Evolutionary conservation across 2,888 invertebrate genomes (phyloP).

Genomic region (Leptothorax acervorum): DNA sequence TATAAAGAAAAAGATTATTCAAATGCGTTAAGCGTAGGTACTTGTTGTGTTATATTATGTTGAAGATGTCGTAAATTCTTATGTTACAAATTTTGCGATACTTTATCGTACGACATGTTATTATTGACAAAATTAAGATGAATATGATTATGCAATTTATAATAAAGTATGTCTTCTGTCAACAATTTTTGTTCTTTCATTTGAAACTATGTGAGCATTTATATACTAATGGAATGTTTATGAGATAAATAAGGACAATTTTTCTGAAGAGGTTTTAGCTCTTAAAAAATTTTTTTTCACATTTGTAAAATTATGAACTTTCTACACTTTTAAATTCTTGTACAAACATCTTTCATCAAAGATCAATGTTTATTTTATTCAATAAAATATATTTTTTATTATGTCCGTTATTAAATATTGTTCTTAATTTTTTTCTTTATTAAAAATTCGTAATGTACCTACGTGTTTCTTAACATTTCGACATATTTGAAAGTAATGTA

Average conservation of each 20-base stretch:
- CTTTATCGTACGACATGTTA: conserved; percentile 58
- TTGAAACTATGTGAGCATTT: conserved; percentile 8
- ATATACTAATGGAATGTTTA: not conserved
- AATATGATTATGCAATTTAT: conserved; percentile 60
- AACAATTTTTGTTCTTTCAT: conserved; percentile 23
- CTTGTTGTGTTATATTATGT: conserved; percentile 63
- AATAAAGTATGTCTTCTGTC: conserved; percentile 62
- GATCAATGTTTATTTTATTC: not conserved
- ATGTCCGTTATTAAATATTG: not conserved
- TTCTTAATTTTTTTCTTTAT: not conserved
- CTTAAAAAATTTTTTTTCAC: not conserved
- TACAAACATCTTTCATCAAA: not conserved
- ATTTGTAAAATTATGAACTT: not conserved
- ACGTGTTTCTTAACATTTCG: no score
- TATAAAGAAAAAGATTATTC: conserved; percentile 60
- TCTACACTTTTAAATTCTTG: not conserved
- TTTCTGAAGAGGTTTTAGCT: not conserved
- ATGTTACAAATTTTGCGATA: conserved; percentile 58
- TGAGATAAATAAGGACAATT: conserved; percentile 2
- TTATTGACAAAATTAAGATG: conserved; percentile 55
- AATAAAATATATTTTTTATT: conserved; percentile 4
- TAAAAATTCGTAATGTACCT: no score
- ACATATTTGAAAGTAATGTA: not conserved
- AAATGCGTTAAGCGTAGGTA: conserved; percentile 57
- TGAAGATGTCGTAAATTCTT: conserved; percentile 53